Evolutionary conservation across 2,888 invertebrate species (phyloP), one percentile per base, ranked within the genome.

Genomic region (Nymphalis c-album): DNA sequence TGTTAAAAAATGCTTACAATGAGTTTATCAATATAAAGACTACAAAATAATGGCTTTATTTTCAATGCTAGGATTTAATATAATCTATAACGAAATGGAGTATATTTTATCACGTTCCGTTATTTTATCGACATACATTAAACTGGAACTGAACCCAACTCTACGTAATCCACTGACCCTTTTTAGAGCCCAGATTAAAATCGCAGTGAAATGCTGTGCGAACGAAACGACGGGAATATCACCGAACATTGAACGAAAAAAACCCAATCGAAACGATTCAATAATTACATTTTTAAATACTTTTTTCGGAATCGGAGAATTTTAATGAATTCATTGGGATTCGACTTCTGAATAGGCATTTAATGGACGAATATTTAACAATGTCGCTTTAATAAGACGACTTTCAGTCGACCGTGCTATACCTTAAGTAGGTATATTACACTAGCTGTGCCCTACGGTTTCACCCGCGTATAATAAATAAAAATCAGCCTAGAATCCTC

Each of bases 121-220:
- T 65, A 60, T 31, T 51, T 60, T 47, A 65, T 53, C 60, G 55
- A 40, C 18, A 53, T 65, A 65, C 47, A 60, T 55, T 60, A 65
- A 60, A 31, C 20, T 47, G 31, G 18, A 53, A 65, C 53, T 47
- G 48, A 60, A 66, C 53, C 64, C 62, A 57, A 69, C 69, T 69
- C 64, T 61, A 63, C 22, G 60, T 67, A 67, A 69, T 67, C 67
- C 57, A 63, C 59, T 69, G 67, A 69, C 67, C 67, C 60, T 63
- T 67, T 60, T 69, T 50, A 60, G 55, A 55, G 55, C 47, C 40
- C 31, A 63, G 69, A 69, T 69, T 67, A 67, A 69, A 67, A 57
- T 60, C 67, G 35, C 69, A 63, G 63, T 63, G 53, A 65, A 68
- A 69, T 69, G 48, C 53, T 60, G 60, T 57, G 63, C 58, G 66